Conservation (phyloP, 2,113 vertebrate genomes). For the Chaenogobius annularis region DNA sequence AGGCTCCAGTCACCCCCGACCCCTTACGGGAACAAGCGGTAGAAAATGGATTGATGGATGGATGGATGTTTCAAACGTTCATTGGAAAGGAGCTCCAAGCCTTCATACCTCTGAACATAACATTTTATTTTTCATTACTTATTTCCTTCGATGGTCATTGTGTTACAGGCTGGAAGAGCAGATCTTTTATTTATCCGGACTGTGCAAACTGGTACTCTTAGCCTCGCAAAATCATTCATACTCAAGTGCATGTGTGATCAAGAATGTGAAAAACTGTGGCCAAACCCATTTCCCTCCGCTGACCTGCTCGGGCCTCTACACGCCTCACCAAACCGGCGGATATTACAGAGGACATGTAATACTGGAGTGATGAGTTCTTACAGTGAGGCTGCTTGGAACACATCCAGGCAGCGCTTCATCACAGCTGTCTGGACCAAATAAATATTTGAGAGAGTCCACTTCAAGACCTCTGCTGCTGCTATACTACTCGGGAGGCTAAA, state of each 20-base stretch:
- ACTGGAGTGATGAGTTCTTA: slow-evolving; percentile 25
- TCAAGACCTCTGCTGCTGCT: background rate
- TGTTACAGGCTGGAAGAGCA: too few species aligned
- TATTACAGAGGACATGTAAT: slow-evolving; percentile 12
- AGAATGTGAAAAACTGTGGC: background rate
- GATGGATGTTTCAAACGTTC: too few species aligned
- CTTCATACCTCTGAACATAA: too few species aligned
- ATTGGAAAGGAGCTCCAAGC: too few species aligned
- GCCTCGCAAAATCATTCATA: background rate
- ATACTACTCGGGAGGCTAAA: slow-evolving; percentile 32
- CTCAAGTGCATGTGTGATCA: background rate
- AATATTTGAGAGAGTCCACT: slow-evolving; percentile 45
- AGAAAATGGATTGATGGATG: too few species aligned
- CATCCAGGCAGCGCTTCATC: slow-evolving; percentile 54
- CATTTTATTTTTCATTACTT: too few species aligned
- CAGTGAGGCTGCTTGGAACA: slow-evolving; percentile 45
- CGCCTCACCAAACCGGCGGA: slow-evolving; percentile 5
- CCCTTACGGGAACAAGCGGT: too few species aligned
- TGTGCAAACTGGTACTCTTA: background rate
- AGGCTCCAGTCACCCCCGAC: too few species aligned
- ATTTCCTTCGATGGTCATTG: too few species aligned
- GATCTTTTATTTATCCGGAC: too few species aligned
- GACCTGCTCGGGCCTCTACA: background rate
- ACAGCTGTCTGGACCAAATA: slow-evolving; percentile 26
- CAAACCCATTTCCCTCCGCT: background rate